phyloP scores from a whole-genome alignment of 2,888 invertebrate species.

The Lasioglossum morio region DNA sequence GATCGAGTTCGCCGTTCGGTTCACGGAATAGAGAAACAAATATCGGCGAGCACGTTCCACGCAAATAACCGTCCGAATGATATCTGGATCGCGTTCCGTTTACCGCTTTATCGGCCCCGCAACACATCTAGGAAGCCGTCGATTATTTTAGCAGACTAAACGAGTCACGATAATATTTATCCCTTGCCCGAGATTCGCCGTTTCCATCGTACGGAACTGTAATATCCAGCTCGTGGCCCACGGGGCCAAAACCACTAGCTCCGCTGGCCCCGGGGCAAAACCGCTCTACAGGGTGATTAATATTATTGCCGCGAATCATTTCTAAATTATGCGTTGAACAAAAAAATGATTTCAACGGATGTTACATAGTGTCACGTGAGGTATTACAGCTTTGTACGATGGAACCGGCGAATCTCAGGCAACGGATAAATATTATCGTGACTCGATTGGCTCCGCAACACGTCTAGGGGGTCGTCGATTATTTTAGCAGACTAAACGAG shows the following conservation, averaged over 20 bases:
- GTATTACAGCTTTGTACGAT: too few relatives aligned
- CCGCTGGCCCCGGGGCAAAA: not conserved
- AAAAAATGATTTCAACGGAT: too few relatives aligned
- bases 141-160: constrained; percentile 37
- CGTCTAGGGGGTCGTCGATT: constrained; percentile 19
- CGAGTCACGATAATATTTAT: constrained; percentile 6
- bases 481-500: constrained; percentile 28
- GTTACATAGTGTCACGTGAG: too few relatives aligned
- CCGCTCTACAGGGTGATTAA: too few relatives aligned
- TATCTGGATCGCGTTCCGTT: constrained; percentile 39
- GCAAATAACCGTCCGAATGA: constrained; percentile 36
- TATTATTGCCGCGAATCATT: too few relatives aligned
- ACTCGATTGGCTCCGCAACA: not conserved
- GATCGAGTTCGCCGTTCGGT: not conserved
- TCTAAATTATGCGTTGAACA: too few relatives aligned
- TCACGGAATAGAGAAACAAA: constrained; percentile 39
- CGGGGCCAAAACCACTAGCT: not conserved
- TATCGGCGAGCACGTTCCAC: constrained; percentile 13
- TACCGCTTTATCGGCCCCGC: not conserved
- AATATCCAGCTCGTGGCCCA: not conserved
- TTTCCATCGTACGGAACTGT: not conserved
- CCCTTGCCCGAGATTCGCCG: not conserved
- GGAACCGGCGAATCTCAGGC: too few relatives aligned
- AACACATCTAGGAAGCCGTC: not conserved
- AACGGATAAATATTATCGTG: too few relatives aligned